These are phyloP conservation scores for Plecturocebus donacophilus DNA, from an alignment of 2,113 vertebrate genomes.

Conservation along the genomic window DNA sequence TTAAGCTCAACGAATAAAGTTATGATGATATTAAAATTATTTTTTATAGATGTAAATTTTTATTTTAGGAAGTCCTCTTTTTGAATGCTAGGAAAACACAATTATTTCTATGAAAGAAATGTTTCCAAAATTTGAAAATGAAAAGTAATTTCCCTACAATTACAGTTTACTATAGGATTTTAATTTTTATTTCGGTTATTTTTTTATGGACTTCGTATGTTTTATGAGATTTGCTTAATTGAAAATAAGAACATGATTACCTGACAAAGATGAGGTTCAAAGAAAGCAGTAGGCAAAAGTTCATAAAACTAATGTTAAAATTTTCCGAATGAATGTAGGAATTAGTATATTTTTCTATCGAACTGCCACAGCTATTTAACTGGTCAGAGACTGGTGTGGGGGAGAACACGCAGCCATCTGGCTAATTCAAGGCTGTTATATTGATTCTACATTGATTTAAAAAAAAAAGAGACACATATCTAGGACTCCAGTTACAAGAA, in stretches of 20 bases:
- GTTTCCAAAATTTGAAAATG: slow-evolving; percentile 24
- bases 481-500: no score
- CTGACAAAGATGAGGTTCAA: slow-evolving; percentile 14
- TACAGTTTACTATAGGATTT: background rate
- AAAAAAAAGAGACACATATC: no score
- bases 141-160: background rate
- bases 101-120: slow-evolving; percentile 23
- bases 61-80: slow-evolving; percentile 38
- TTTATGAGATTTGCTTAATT: slow-evolving; percentile 33
- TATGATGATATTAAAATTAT: background rate
- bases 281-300: background rate
- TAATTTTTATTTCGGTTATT: slow-evolving; percentile 42
- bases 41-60: slow-evolving; percentile 49
- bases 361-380: background rate
- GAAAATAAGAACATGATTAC: slow-evolving; percentile 31
- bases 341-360: background rate
- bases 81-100: slow-evolving; percentile 23
- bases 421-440: background rate
- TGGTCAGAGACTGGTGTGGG: background rate
- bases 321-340: background rate
- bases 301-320: background rate
- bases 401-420: background rate
- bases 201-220: slow-evolving; percentile 17
- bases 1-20: slow-evolving; percentile 12
- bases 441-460: background rate